phyloP scores from a whole-genome alignment of 2,113 vertebrate species.

The Callopanchax toddi region DNA sequence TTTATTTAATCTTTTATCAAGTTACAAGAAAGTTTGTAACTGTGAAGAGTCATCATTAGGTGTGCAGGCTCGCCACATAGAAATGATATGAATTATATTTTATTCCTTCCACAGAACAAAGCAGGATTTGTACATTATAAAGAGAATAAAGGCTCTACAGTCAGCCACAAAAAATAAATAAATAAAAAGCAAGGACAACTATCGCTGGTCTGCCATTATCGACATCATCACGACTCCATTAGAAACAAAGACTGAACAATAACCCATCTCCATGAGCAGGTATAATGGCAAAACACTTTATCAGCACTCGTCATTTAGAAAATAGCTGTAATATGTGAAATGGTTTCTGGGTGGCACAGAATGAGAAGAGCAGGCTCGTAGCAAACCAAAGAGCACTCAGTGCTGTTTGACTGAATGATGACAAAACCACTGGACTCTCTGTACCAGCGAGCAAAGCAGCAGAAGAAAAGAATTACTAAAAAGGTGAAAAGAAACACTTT shows the following conservation, averaged over 20 bases:
- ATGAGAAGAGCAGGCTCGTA: too few species aligned
- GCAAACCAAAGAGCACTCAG: conserved; percentile 39
- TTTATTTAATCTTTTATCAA: too few species aligned
- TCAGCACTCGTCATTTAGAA: conserved; percentile 50
- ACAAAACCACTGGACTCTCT: conserved; percentile 19
- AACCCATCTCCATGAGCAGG: conserved; percentile 26
- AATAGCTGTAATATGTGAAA: conserved; percentile 49
- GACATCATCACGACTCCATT: conserved; percentile 35
- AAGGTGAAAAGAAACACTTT: background rate
- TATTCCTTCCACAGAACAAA: background rate
- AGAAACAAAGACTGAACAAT: conserved; percentile 29
- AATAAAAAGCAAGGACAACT: conserved; percentile 37
- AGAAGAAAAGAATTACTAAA: background rate
- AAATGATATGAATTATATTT: too few species aligned
- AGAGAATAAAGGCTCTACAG: background rate
- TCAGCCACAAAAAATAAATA: conserved; percentile 27
- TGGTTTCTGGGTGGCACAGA: conserved; percentile 22
- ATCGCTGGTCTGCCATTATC: conserved; percentile 25
- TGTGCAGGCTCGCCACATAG: too few species aligned
- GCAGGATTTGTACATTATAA: background rate
- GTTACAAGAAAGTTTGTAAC: too few species aligned
- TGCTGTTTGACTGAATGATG: conserved; percentile 3
- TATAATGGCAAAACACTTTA: conserved; percentile 42
- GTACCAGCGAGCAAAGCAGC: background rate
- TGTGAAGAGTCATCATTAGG: too few species aligned